Evolutionary conservation across 2,113 vertebrate species (phyloP).

Genomic region (Xenopus tropicalis): UCB_Xtro_10.0 CM004443.2:55857501-55858000

Average conservation of each 20-base stretch:
- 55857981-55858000: neutral
- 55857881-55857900: too few relatives aligned
- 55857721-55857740: neutral
- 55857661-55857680: neutral
- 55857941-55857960: too few relatives aligned
- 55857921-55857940: too few relatives aligned
- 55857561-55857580: neutral
- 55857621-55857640: constrained; percentile 10
- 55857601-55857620: constrained; percentile 2
- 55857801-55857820: too few relatives aligned
- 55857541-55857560: too few relatives aligned
- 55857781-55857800: too few relatives aligned
- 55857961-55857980: neutral
- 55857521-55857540: too few relatives aligned
- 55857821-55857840: too few relatives aligned
- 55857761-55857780: neutral
- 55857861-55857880: too few relatives aligned
- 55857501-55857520: too few relatives aligned
- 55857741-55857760: constrained; percentile 9
- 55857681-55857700: neutral
- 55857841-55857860: too few relatives aligned
- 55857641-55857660: constrained; percentile 2
- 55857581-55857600: constrained; percentile 2
- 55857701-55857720: neutral
- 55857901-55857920: too few relatives aligned